Evolutionary conservation across 2,888 invertebrate species (phyloP).

Genomic region (Calliphora vomitoria): DNA sequence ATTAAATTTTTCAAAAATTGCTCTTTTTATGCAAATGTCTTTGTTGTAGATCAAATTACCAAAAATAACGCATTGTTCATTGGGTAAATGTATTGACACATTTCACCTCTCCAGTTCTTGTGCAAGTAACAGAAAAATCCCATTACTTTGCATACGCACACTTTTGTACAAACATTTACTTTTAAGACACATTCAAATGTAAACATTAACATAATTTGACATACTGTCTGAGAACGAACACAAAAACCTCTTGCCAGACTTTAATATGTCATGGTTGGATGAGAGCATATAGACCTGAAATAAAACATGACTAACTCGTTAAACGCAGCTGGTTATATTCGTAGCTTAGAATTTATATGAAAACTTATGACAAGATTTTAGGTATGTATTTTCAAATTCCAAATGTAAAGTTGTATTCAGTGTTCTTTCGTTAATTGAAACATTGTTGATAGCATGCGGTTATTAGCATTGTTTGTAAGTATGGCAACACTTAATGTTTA

Average conservation of each 20-base stretch:
- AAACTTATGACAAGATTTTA: background rate
- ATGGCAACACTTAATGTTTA: too few relatives aligned
- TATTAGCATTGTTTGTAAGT: too few relatives aligned
- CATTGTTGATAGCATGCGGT: too few relatives aligned
- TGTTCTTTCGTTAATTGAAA: too few relatives aligned
- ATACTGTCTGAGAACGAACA: slow-evolving; percentile 49
- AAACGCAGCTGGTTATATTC: background rate
- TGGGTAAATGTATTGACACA: slow-evolving; percentile 7
- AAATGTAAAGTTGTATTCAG: too few relatives aligned
- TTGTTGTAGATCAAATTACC: too few relatives aligned
- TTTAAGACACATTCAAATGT: slow-evolving; percentile 27
- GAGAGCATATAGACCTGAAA: slow-evolving; percentile 1
- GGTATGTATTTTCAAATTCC: too few relatives aligned
- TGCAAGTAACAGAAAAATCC: slow-evolving; percentile 5
- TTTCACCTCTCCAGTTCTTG: background rate
- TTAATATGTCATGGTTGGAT: slow-evolving; percentile 12
- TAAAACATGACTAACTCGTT: background rate
- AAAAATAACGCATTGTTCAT: background rate
- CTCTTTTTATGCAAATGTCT: too few relatives aligned
- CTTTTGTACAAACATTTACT: background rate
- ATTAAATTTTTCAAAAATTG: too few relatives aligned
- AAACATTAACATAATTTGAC: slow-evolving; percentile 59
- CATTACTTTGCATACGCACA: slow-evolving; percentile 10
- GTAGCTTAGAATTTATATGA: background rate
- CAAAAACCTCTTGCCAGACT: slow-evolving; percentile 3